A percentile compares a stretch with the other conserved stretches of the same genome.
Evolutionary conservation across 1,140 invertebrate genomes (phyloP).

Genomic region (Parasteatoda tepidariorum): DNA sequence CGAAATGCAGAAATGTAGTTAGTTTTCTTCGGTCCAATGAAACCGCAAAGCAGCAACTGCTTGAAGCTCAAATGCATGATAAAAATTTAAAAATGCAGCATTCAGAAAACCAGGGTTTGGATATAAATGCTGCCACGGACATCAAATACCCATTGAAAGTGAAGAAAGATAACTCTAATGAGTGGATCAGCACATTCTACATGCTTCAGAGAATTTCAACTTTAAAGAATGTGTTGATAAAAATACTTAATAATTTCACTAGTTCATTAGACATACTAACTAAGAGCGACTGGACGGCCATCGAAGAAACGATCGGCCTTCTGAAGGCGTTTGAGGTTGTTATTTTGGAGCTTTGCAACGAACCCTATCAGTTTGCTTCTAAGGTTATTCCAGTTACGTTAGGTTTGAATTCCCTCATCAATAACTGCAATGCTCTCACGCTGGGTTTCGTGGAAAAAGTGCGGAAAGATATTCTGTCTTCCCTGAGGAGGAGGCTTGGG

Average conservation of each 20-base stretch:
- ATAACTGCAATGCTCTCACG: slow-evolving; percentile 39
- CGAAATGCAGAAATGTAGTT: slow-evolving; percentile 39
- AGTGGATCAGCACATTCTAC: slow-evolving; percentile 57
- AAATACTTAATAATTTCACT: slow-evolving; percentile 23
- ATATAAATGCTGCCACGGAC: slow-evolving; percentile 40
- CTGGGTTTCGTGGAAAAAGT: slow-evolving; percentile 30
- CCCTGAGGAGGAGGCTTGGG: slow-evolving; percentile 18
- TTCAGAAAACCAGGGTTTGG: slow-evolving; percentile 12
- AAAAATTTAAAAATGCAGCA: slow-evolving; percentile 52
- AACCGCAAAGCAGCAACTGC: slow-evolving; percentile 40
- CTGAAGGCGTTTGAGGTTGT: slow-evolving; percentile 57
- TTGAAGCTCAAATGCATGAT: slow-evolving; percentile 53
- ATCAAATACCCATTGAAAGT: slow-evolving; percentile 51
- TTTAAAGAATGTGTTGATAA: slow-evolving; percentile 41
- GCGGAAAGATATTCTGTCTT: slow-evolving; percentile 26
- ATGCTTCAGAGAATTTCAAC: slow-evolving; percentile 55
- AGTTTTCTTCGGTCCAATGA: slow-evolving; percentile 42
- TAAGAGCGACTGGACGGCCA: slow-evolving; percentile 46
- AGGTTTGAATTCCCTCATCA: slow-evolving; percentile 37
- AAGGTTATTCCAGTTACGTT: slow-evolving; percentile 50
- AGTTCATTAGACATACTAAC: slow-evolving; percentile 11
- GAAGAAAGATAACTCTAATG: slow-evolving; percentile 47
- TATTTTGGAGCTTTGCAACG: slow-evolving; percentile 43
- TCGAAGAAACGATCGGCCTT: slow-evolving; percentile 52
- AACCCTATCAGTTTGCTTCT: slow-evolving; percentile 39